Conservation (phyloP, 1,140 invertebrate species). For the Coenobita brevimanus region DNA sequence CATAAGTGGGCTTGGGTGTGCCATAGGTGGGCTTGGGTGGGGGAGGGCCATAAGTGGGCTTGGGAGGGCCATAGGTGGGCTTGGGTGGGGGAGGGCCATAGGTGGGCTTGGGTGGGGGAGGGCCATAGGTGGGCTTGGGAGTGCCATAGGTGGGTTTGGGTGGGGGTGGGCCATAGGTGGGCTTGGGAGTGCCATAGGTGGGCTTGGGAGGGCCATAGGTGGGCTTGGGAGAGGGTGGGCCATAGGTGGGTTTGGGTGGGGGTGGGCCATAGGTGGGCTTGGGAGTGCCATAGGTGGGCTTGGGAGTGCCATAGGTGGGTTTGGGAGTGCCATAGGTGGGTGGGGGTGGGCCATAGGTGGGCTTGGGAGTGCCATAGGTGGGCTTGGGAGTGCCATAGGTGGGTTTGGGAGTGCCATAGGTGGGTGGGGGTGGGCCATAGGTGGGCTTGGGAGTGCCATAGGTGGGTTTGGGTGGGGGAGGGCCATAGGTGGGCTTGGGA, state of each 20-base stretch:
- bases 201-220: background rate
- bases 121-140: background rate
- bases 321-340: no score
- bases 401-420: no score
- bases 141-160: no score
- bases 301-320: slow-evolving; percentile 8
- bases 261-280: no score
- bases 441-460: background rate
- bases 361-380: no score
- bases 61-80: slow-evolving; percentile 1
- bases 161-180: background rate
- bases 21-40: no score
- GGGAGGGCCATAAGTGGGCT: background rate
- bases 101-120: background rate
- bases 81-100: background rate
- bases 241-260: background rate
- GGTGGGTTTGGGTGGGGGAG: no score
- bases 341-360: background rate
- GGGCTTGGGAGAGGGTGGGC: background rate
- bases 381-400: no score
- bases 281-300: no score
- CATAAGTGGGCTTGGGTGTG: background rate
- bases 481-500: no score
- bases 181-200: background rate
- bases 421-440: no score